phyloP scores from a whole-genome alignment of 2,113 vertebrate species.

The Oxyura jamaicensis region DNA sequence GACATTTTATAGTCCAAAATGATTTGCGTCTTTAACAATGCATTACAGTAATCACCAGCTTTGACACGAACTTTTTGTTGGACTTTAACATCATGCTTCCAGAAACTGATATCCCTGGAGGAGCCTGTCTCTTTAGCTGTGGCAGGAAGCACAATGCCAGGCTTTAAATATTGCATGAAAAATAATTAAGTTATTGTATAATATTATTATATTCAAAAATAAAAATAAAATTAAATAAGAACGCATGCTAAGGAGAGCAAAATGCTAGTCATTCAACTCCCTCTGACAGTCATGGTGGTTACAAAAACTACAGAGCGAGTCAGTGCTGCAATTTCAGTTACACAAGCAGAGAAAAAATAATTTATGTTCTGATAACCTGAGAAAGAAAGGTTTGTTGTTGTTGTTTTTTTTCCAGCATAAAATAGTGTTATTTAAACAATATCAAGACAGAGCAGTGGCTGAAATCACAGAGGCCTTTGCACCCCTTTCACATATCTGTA shows the following conservation, averaged over 20 bases:
- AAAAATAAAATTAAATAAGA: constrained; percentile 33
- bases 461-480: background rate
- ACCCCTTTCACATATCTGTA: background rate
- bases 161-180: constrained; percentile 41
- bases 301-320: background rate
- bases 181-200: constrained; percentile 24
- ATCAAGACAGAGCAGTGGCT: background rate
- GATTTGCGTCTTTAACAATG: background rate
- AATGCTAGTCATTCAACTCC: background rate
- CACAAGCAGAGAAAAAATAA: background rate
- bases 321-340: background rate
- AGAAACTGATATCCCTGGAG: background rate
- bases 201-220: constrained; percentile 14
- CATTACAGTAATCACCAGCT: background rate
- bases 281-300: rapidly evolving
- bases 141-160: constrained; percentile 2
- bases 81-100: background rate
- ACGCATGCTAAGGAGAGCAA: background rate
- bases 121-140: background rate
- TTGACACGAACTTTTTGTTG: background rate
- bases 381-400: background rate
- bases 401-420: background rate
- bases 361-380: background rate
- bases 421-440: background rate
- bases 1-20: background rate